Conservation (phyloP, 2,888 invertebrate species). For the Prosapia bicincta region DNA sequence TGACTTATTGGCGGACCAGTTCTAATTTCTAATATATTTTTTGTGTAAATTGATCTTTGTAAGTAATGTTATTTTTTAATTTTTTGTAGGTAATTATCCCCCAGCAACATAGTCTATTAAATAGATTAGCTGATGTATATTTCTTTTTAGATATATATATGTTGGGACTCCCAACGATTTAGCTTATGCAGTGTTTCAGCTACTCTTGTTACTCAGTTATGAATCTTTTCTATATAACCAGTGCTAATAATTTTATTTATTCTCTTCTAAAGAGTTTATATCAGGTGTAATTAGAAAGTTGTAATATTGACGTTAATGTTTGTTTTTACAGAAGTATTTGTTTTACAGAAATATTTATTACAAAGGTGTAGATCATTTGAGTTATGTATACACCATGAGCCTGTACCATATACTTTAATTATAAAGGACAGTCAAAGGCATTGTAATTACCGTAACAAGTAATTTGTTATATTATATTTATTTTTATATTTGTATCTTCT, state of each 20-base stretch:
- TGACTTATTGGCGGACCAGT: conserved; percentile 91
- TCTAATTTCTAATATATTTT: conserved; percentile 55
- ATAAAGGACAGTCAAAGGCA: background rate
- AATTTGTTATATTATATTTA: conserved; percentile 2
- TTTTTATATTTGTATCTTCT: background rate
- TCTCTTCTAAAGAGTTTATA: conserved; percentile 20
- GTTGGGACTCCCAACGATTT: background rate
- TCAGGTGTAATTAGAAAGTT: background rate
- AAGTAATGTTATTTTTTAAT: background rate
- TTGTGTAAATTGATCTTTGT: background rate
- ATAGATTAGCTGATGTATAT: background rate
- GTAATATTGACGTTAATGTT: background rate
- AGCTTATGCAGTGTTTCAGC: background rate
- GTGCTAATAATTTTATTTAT: conserved; percentile 17
- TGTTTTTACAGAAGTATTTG: too few species aligned
- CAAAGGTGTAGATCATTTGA: background rate
- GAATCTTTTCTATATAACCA: background rate
- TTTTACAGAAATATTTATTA: background rate
- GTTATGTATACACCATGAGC: background rate
- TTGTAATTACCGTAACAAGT: background rate
- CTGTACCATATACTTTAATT: background rate
- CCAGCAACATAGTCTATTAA: background rate
- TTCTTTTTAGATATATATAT: background rate
- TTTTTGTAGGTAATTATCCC: background rate
- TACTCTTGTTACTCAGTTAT: background rate